Percentiles rank a stretch among this genome's conserved stretches.
Evolutionary conservation across 2,113 vertebrate genomes (phyloP).

Genomic region (Bubo scandiacus): DNA sequence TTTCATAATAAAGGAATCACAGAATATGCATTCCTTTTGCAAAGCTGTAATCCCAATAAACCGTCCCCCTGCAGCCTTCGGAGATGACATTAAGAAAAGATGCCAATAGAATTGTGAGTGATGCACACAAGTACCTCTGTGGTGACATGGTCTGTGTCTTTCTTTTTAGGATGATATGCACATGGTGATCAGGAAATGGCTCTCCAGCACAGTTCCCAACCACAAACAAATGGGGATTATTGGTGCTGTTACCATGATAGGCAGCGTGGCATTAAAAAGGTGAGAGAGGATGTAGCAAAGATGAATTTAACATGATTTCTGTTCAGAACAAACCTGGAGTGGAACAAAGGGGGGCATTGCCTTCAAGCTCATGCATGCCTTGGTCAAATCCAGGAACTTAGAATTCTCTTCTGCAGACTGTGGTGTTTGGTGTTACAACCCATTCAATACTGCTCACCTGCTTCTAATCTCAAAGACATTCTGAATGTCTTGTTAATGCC

Average conservation of each 20-base stretch:
- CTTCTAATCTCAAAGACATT: neutral
- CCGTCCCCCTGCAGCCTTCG: neutral
- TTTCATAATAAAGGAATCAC: neutral
- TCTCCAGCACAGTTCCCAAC: constrained; percentile 89
- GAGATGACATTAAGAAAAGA: neutral
- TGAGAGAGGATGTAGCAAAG: constrained; percentile 31
- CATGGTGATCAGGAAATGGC: constrained; percentile 95
- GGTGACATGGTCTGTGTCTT: neutral
- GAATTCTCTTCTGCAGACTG: neutral
- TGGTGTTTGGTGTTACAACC: neutral
- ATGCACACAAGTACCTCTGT: neutral
- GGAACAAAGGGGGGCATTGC: neutral
- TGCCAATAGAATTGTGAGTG: neutral
- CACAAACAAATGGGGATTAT: constrained; percentile 96
- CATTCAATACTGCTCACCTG: neutral
- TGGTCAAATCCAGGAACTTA: neutral
- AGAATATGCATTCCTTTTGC: neutral
- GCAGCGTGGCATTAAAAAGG: constrained; percentile 84
- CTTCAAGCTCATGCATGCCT: neutral
- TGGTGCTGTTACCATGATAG: constrained; percentile 89
- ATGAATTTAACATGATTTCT: neutral
- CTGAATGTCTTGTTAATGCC: neutral
- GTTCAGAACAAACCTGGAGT: neutral
- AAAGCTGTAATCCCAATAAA: neutral
- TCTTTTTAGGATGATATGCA: constrained; percentile 90